Percentiles rank a stretch among this genome's conserved stretches.
Conservation (phyloP, 2,888 invertebrate species). For the Acleris holmiana region DNA sequence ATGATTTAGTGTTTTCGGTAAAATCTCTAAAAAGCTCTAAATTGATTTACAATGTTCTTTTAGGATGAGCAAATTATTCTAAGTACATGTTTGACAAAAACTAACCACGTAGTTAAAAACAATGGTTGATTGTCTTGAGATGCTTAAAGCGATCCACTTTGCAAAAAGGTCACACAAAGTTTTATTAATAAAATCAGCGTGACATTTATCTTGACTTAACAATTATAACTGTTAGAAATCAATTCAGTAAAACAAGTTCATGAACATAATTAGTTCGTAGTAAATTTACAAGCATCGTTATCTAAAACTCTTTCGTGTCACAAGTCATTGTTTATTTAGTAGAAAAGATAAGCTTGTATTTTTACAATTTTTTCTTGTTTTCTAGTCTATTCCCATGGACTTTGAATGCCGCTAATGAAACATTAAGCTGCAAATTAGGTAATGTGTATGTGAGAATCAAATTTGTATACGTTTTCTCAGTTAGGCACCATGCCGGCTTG, state of each 20-base stretch:
- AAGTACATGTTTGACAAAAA: constrained; percentile 7
- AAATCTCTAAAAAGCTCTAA: constrained; percentile 19
- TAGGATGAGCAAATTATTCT: not conserved
- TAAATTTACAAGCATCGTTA: constrained; percentile 43
- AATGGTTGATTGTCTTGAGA: not conserved
- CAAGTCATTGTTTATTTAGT: constrained; percentile 65
- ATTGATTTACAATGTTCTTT: constrained; percentile 35
- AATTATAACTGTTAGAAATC: constrained; percentile 6
- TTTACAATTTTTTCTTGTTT: constrained; percentile 53
- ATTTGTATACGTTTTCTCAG: constrained; percentile 57
- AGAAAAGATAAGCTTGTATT: constrained; percentile 50
- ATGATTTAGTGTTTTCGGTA: constrained; percentile 68
- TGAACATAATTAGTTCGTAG: constrained; percentile 19
- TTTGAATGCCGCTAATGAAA: constrained; percentile 60
- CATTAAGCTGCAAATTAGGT: constrained; percentile 78
- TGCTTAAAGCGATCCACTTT: not conserved
- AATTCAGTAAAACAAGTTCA: constrained; percentile 12
- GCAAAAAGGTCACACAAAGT: not conserved
- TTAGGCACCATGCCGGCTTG: constrained; percentile 46
- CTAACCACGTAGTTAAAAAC: constrained; percentile 10
- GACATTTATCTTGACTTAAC: not conserved
- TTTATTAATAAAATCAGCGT: not conserved
- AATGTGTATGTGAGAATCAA: constrained; percentile 75
- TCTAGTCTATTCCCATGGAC: constrained; percentile 65
- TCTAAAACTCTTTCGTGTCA: constrained; percentile 54